These are phyloP conservation scores for Noctua janthe DNA, from an alignment of 2,888 invertebrate genomes.

Conservation along the genomic window DNA sequence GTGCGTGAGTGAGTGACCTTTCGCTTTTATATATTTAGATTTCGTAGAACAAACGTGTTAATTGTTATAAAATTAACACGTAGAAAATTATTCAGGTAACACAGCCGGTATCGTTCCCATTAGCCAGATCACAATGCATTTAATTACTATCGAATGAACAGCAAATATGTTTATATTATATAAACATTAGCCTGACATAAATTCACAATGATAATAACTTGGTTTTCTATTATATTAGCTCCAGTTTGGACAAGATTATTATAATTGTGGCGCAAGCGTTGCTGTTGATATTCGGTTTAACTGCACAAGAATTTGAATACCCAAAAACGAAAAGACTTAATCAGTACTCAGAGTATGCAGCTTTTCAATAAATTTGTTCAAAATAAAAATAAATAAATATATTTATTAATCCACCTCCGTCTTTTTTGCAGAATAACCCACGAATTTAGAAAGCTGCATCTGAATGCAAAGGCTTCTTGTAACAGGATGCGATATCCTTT, in stretches of 20 bases:
- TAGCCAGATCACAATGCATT: slow-evolving; percentile 4
- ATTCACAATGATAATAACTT: too few relatives aligned
- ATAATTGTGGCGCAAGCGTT: background rate
- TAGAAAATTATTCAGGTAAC: slow-evolving; percentile 2
- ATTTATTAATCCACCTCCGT: background rate
- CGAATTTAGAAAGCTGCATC: slow-evolving; percentile 74
- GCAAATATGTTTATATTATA: background rate
- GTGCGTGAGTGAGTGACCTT: too few relatives aligned
- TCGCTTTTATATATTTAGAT: too few relatives aligned
- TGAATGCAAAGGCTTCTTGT: slow-evolving; percentile 78
- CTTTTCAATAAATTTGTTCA: too few relatives aligned
- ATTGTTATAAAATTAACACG: background rate
- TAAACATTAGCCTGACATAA: background rate
- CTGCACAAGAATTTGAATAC: background rate
- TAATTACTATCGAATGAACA: slow-evolving; percentile 17
- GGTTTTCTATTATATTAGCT: background rate
- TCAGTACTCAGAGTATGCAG: background rate
- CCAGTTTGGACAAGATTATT: background rate
- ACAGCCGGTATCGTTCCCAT: background rate
- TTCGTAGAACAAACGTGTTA: background rate
- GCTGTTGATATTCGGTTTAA: background rate
- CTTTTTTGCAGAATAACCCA: slow-evolving; percentile 63
- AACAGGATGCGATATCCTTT: slow-evolving; percentile 74
- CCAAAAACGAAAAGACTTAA: background rate
- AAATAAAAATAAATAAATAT: background rate